Evolutionary conservation across 2,888 invertebrate genomes (phyloP).

Genomic region (Drosophila melanosoma): DNA sequence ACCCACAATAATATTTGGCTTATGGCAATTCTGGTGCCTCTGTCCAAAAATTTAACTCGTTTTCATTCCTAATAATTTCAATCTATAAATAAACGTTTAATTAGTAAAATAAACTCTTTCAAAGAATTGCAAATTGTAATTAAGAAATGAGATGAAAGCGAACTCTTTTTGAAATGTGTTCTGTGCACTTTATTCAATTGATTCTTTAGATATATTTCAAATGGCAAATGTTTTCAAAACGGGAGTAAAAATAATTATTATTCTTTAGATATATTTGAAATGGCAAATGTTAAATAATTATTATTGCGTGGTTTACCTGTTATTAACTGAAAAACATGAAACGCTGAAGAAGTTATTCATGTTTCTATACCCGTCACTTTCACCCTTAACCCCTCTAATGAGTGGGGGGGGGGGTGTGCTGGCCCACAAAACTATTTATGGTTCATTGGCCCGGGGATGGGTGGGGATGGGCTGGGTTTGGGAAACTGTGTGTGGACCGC

Average conservation of each 20-base stretch:
- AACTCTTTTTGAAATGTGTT: background rate
- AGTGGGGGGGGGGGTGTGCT: constrained; percentile 20
- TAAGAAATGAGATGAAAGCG: background rate
- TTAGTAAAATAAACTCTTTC: background rate
- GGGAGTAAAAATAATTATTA: background rate
- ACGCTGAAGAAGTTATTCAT: constrained; percentile 5
- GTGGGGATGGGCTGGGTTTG: background rate
- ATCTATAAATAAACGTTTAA: background rate
- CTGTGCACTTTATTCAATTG: background rate
- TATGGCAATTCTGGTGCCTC: no score
- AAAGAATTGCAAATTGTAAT: background rate
- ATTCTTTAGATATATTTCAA: background rate
- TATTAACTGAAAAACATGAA: constrained; percentile 3
- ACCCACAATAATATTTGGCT: no score
- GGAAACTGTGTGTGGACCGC: constrained; percentile 44
- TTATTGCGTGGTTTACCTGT: background rate
- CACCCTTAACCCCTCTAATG: background rate
- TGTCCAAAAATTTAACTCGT: background rate
- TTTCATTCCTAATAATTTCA: background rate
- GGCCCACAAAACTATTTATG: constrained; percentile 66
- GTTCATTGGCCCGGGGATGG: constrained; percentile 55
- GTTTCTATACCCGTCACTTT: background rate
- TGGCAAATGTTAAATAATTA: background rate
- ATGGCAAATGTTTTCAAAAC: background rate
- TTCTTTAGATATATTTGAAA: no score